Conservation (phyloP, 2,888 invertebrate species). For the Mycalesis mineus region DNA sequence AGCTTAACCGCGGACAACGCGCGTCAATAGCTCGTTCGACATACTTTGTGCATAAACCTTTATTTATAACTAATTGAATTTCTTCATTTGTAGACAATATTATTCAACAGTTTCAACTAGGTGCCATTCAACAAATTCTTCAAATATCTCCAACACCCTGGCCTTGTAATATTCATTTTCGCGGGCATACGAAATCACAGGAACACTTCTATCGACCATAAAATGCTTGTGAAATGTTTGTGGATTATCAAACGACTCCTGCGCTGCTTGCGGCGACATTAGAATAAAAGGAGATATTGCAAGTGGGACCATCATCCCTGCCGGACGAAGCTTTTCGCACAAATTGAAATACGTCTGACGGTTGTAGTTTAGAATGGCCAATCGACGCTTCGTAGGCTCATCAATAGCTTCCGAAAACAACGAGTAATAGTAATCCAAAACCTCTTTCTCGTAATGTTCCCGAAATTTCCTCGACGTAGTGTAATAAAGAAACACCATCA, state of each 20-base stretch:
- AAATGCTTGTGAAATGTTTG: slow-evolving; percentile 28
- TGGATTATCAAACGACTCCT: slow-evolving; percentile 35
- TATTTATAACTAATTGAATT: no score
- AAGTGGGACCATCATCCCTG: slow-evolving; percentile 26
- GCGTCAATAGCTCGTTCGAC: no score
- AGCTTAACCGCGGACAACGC: no score
- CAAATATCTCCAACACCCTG: slow-evolving; percentile 43
- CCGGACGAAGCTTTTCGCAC: slow-evolving; percentile 29
- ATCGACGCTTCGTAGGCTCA: slow-evolving; percentile 36
- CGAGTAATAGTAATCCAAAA: slow-evolving; percentile 47
- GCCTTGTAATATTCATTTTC: slow-evolving; percentile 34
- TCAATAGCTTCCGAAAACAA: slow-evolving; percentile 42
- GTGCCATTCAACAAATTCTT: slow-evolving; percentile 53
- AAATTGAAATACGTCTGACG: slow-evolving; percentile 23
- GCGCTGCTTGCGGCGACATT: slow-evolving; percentile 37
- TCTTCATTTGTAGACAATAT: no score
- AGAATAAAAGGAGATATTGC: slow-evolving; percentile 39
- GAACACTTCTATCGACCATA: slow-evolving; percentile 33
- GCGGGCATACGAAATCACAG: slow-evolving; percentile 35
- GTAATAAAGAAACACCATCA: slow-evolving; percentile 49
- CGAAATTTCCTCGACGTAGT: slow-evolving; percentile 51
- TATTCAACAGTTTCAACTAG: neutral
- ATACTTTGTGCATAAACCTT: no score
- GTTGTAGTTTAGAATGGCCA: slow-evolving; percentile 35
- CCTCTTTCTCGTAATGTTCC: slow-evolving; percentile 39